phyloP scores from a whole-genome alignment of 2,888 invertebrate genomes.

The Pegoplata infirma region DNA sequence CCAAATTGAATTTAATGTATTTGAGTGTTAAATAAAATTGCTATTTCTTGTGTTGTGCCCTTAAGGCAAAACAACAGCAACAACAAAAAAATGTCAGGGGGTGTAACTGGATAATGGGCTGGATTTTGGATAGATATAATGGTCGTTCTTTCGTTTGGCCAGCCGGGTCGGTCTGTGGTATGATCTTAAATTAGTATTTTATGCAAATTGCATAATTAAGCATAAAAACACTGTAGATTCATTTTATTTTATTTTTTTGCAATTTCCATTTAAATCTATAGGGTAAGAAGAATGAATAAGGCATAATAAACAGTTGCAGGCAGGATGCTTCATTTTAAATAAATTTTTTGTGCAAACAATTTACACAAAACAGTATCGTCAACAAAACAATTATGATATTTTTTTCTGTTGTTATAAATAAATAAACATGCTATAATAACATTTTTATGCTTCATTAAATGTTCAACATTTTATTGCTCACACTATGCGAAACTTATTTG shows the following conservation, averaged over 20 bases:
- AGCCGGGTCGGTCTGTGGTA: slow-evolving; percentile 4
- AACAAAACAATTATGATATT: slow-evolving; percentile 29
- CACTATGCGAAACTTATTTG: slow-evolving; percentile 21
- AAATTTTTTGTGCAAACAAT: neutral
- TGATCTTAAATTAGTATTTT: slow-evolving; percentile 57
- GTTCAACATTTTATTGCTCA: slow-evolving; percentile 49
- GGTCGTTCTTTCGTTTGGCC: too few relatives aligned
- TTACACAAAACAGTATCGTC: slow-evolving; percentile 20
- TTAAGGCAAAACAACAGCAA: neutral
- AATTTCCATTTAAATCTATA: slow-evolving; percentile 15
- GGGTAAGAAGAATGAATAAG: neutral
- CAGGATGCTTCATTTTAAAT: neutral
- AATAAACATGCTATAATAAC: slow-evolving; percentile 36
- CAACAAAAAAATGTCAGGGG: neutral
- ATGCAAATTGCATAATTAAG: slow-evolving; percentile 71
- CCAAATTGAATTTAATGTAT: slow-evolving; percentile 70
- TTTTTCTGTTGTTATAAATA: slow-evolving; percentile 11
- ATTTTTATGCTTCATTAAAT: slow-evolving; percentile 60
- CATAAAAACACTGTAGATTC: slow-evolving; percentile 65
- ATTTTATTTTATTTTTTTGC: slow-evolving; percentile 4
- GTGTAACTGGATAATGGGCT: neutral
- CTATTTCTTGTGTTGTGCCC: slow-evolving; percentile 34
- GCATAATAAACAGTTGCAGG: neutral
- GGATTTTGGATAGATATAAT: neutral
- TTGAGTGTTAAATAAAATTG: slow-evolving; percentile 53